phyloP scores from a whole-genome alignment of 2,797 vertebrate species.

The Taenioides sp. region DNA sequence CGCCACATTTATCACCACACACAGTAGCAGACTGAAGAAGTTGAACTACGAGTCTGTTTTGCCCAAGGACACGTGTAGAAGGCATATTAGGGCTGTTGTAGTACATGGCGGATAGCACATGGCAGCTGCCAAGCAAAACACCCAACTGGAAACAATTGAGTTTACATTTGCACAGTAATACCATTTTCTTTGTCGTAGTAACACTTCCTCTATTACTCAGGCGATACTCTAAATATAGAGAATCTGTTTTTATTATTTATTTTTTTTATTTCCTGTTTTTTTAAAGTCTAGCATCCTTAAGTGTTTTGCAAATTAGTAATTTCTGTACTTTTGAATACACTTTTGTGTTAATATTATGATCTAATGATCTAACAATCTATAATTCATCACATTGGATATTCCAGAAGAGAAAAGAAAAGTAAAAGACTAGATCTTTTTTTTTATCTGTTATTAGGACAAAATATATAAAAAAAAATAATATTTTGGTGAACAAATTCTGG shows the following conservation, averaged over 20 bases:
- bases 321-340: too few relatives aligned
- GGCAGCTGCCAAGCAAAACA: constrained; percentile 57
- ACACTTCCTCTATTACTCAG: constrained; percentile 54
- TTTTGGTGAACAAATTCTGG: too few relatives aligned
- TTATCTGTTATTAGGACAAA: too few relatives aligned
- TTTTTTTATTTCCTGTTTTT: too few relatives aligned
- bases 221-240: constrained; percentile 19
- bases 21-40: constrained; percentile 52
- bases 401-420: too few relatives aligned
- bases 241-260: background rate
- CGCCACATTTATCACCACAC: constrained; percentile 37
- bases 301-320: too few relatives aligned
- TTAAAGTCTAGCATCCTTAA: too few relatives aligned
- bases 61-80: constrained; percentile 39
- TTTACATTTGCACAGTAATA: constrained; percentile 52
- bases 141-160: constrained; percentile 64
- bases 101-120: constrained; percentile 31
- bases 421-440: too few relatives aligned
- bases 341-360: too few relatives aligned
- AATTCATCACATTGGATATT: too few relatives aligned
- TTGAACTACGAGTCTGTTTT: constrained; percentile 46
- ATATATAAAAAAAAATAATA: too few relatives aligned
- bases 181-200: constrained; percentile 57
- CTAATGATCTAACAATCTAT: too few relatives aligned
- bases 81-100: constrained; percentile 35